Percentiles rank a stretch among this genome's conserved stretches.
Conservation (phyloP, 1,140 invertebrate species). For the Odontomachus brunneus region DNA sequence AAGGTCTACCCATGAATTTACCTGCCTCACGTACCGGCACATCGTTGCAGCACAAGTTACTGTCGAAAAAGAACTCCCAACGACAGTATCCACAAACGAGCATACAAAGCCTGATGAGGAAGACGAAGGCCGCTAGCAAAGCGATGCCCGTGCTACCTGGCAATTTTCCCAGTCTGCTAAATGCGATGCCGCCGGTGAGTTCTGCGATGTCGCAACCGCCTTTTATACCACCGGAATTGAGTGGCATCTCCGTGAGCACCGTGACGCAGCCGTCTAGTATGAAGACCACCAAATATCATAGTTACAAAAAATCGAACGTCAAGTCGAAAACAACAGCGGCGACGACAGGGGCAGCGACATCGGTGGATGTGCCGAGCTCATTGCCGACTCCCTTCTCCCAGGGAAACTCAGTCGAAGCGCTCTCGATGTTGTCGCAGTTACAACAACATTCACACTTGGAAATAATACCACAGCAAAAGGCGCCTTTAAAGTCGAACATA, state of each 20-base stretch:
- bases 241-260: constrained; percentile 76
- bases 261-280: constrained; percentile 49
- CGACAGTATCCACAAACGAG: constrained; percentile 51
- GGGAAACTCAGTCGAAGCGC: constrained; percentile 66
- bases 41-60: constrained; percentile 80
- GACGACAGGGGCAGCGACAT: constrained; percentile 6
- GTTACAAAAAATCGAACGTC: constrained; percentile 65
- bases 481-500: constrained; percentile 63
- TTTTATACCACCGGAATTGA: constrained; percentile 74
- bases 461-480: constrained; percentile 83
- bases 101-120: constrained; percentile 67
- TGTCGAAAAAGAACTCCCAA: constrained; percentile 81
- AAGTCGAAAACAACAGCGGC: constrained; percentile 63
- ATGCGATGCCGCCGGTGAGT: constrained; percentile 39
- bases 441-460: constrained; percentile 89
- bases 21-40: constrained; percentile 61
- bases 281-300: constrained; percentile 58
- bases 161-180: constrained; percentile 66
- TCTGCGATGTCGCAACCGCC: constrained; percentile 63
- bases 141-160: constrained; percentile 45
- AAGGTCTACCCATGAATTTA: constrained; percentile 67
- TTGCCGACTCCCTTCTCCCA: constrained; percentile 53
- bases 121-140: constrained; percentile 60
- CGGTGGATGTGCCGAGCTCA: constrained; percentile 61
- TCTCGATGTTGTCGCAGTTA: constrained; percentile 85